These are phyloP conservation scores for Neomonachus schauinslandi DNA, from an alignment of 2,113 vertebrate genomes.

Conservation along the genomic window DNA sequence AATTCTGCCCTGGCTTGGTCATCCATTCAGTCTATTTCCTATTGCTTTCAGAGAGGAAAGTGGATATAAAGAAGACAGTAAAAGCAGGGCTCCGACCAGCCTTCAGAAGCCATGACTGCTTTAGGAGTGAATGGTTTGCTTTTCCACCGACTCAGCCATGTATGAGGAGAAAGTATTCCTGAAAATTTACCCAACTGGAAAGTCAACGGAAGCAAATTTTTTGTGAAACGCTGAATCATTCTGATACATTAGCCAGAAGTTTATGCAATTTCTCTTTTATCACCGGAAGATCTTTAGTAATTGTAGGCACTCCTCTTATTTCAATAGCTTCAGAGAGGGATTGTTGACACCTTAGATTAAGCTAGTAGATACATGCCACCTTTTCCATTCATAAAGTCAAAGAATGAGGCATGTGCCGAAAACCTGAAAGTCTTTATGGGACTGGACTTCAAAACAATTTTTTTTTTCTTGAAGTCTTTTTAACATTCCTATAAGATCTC, in stretches of 20 bases:
- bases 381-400: constrained; percentile 60
- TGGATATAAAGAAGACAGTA: neutral
- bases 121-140: fast-evolving
- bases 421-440: neutral
- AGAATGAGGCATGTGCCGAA: constrained; percentile 46
- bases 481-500: neutral
- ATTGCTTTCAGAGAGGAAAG: neutral
- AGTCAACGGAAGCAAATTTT: constrained; percentile 69
- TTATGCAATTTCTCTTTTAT: constrained; percentile 84
- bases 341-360: constrained; percentile 78
- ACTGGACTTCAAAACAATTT: neutral
- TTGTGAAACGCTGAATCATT: constrained; percentile 85
- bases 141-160: neutral
- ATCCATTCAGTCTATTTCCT: neutral
- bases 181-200: constrained; percentile 70
- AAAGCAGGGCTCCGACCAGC: neutral
- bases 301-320: constrained; percentile 83
- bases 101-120: neutral
- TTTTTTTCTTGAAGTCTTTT: constrained; percentile 24
- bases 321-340: constrained; percentile 76
- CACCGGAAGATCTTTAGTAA: constrained; percentile 83
- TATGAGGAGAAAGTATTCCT: constrained; percentile 63
- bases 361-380: constrained; percentile 63
- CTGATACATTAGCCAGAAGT: constrained; percentile 70
- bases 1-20: neutral